A percentile compares a stretch with the other conserved stretches of the same genome.
These are phyloP conservation scores for Strigops habroptila DNA, from an alignment of 2,113 vertebrate species.

Conservation along the genomic window DNA sequence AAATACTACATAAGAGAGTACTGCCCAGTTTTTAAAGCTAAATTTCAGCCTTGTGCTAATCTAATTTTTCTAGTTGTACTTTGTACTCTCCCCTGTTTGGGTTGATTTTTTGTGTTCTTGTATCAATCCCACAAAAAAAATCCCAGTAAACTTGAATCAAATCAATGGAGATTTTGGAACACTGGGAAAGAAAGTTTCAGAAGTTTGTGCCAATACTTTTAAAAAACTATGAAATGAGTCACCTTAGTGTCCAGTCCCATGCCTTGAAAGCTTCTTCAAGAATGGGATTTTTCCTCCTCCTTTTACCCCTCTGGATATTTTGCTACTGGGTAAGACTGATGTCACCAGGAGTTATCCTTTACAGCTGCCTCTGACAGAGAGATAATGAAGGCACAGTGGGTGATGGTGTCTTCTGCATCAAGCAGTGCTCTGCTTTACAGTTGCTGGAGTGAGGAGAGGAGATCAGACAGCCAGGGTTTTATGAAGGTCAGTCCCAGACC, in stretches of 20 bases:
- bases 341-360: neutral
- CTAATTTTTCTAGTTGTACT: neutral
- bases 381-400: neutral
- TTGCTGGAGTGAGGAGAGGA: neutral
- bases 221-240: accelerated
- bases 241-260: neutral
- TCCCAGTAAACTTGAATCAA: neutral
- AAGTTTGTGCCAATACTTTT: neutral
- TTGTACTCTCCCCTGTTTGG: neutral
- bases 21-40: neutral
- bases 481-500: neutral
- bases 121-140: neutral
- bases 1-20: neutral
- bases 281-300: neutral
- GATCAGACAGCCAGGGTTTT: neutral
- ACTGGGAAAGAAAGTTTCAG: neutral
- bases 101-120: neutral
- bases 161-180: neutral
- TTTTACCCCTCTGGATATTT: neutral
- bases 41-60: neutral
- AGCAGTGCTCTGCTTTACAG: neutral
- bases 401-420: neutral
- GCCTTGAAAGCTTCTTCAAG: neutral
- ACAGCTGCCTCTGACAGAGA: neutral
- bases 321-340: neutral